Base-by-base conservation (phyloP, 2,888 invertebrate genomes). In the Nomada goodeniana region DNA sequence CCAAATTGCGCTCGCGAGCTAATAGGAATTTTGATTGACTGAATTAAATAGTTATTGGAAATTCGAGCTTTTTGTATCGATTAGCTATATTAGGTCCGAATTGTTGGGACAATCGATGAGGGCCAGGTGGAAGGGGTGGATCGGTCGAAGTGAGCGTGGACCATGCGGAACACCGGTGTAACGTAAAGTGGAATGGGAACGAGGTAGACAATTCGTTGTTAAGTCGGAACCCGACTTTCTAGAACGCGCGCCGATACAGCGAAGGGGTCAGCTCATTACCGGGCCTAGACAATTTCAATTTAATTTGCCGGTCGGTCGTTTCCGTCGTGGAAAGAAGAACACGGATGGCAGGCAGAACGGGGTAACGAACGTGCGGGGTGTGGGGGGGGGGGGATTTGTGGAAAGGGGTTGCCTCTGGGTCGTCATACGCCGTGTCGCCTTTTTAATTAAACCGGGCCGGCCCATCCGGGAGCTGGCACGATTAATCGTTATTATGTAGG, bases 11-110 rank as follows among this genome's bases (percentile, higher is more conserved):
- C 91, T 91, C 87, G 91, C 87, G 88, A 91, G 91, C 91, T 93
- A 92, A 93, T 92, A 92, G 92, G 91, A 92, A 93, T 93, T 93
- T 93, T 93, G 93, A 93, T 93, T 93, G 93, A 93, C 92, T 91
- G 92, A 93, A 93, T 93, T 93, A 93, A 93, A 93, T 92, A 92
- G 93, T 91, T 93, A 92, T 92, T 91, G 92, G 91, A 91, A 92
- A 92, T 90, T 89, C 90, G 89, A 71, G 88, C 90, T 91, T 91
- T 91, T 91, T 90, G 88, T 90, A 91, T 91, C 90, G 90, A 92
- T 92, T 91, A 91, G 89, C 88, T 91, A 86, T 89, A 91, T 91
- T 89, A 89, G 88, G 79, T 80, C 69, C 79, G 83, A 81, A 80
- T 77, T 75, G 82, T 82, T 81, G 67, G 61, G 79, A 44, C 57